phyloP scores from a whole-genome alignment of 2,888 invertebrate species.

The Nomada hirtipes region DNA sequence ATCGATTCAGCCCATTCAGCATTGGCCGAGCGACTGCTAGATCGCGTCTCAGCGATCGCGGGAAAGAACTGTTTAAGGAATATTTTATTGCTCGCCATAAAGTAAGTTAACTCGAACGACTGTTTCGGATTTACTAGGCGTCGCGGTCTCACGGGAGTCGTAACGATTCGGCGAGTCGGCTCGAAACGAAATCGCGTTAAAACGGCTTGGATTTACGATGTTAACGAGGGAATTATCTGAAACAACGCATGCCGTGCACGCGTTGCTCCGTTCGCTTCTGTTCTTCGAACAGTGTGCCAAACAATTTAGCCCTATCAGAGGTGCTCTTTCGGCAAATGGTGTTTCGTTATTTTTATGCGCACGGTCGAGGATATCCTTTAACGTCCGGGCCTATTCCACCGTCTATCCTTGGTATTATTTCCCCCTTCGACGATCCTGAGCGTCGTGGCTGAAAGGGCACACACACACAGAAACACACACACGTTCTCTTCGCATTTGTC shows the following conservation, averaged over 20 bases:
- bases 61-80: conserved; percentile 7
- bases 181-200: conserved; percentile 37
- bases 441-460: conserved; percentile 45
- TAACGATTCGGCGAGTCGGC: conserved; percentile 8
- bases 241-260: conserved; percentile 18
- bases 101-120: conserved; percentile 11
- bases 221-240: conserved; percentile 36
- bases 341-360: conserved; percentile 61
- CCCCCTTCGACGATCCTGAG: conserved; percentile 48
- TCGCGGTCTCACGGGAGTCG: conserved; percentile 21
- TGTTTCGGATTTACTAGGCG: background rate
- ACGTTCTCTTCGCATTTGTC: conserved; percentile 54
- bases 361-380: conserved; percentile 60
- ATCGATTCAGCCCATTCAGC: background rate
- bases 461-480: conserved; percentile 22
- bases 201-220: conserved; percentile 36
- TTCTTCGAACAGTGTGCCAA: conserved; percentile 35
- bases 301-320: conserved; percentile 33
- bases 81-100: conserved; percentile 29
- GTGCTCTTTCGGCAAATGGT: conserved; percentile 24
- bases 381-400: conserved; percentile 55
- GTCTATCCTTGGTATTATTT: conserved; percentile 62
- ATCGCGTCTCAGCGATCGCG: background rate
- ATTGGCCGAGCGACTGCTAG: background rate
- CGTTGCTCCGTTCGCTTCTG: background rate